Percentiles rank a stretch among this genome's conserved stretches.
Evolutionary conservation across 2,888 invertebrate genomes (phyloP).

Genomic region (Chydorus sphaericus): DNA sequence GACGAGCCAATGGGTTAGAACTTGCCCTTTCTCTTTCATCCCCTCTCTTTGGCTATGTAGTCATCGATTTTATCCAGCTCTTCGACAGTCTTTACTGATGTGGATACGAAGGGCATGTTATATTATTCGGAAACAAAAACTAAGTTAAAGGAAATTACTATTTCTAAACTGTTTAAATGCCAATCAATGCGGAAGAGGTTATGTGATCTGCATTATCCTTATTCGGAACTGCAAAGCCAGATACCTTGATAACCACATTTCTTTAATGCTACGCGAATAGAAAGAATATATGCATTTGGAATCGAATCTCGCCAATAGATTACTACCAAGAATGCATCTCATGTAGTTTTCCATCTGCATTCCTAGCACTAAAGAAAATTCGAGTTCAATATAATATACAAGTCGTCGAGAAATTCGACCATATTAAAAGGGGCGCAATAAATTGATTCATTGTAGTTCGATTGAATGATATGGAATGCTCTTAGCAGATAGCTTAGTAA

Average conservation of each 20-base stretch:
- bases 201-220: slow-evolving; percentile 67
- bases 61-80: slow-evolving; percentile 70
- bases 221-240: too few relatives aligned
- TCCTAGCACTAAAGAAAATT: slow-evolving; percentile 93
- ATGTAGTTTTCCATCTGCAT: slow-evolving; percentile 92
- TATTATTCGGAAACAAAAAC: not conserved
- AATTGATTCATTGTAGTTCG: too few relatives aligned
- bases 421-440: too few relatives aligned
- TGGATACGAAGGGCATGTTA: slow-evolving; percentile 54
- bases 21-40: slow-evolving; percentile 83
- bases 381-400: slow-evolving; percentile 95
- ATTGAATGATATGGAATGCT: too few relatives aligned
- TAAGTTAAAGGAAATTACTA: not conserved
- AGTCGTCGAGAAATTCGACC: slow-evolving; percentile 91
- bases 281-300: too few relatives aligned
- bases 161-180: slow-evolving; percentile 47
- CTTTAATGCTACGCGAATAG: too few relatives aligned
- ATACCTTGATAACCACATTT: too few relatives aligned
- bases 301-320: too few relatives aligned
- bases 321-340: too few relatives aligned
- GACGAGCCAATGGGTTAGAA: slow-evolving; percentile 59
- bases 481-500: slow-evolving; percentile 87
- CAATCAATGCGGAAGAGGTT: too few relatives aligned
- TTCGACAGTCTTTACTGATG: slow-evolving; percentile 67
- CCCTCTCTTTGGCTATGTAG: slow-evolving; percentile 65